phyloP scores from a whole-genome alignment of 2,113 vertebrate species.

The Rhynchomys soricoides region DNA sequence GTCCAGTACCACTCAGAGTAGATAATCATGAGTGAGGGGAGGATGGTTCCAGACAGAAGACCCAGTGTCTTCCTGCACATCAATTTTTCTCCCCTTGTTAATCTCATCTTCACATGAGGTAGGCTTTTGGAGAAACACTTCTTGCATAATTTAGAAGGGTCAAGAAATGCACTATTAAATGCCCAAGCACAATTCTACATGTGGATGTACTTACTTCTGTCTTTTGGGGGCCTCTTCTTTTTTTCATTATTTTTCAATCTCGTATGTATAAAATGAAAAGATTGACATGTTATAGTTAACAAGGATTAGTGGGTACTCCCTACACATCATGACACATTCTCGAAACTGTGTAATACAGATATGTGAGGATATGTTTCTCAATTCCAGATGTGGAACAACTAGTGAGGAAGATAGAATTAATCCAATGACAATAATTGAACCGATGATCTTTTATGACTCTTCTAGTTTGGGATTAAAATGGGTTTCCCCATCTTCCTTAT shows the following conservation, averaged over 20 bases:
- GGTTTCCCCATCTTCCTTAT: neutral
- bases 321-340: neutral
- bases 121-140: neutral
- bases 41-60: neutral
- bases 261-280: neutral
- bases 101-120: neutral
- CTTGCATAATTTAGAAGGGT: conserved; percentile 2
- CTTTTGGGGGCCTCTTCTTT: neutral
- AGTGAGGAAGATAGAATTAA: neutral
- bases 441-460: neutral
- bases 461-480: neutral
- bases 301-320: neutral
- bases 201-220: neutral
- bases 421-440: neutral
- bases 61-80: neutral
- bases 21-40: neutral
- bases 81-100: neutral
- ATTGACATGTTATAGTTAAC: neutral
- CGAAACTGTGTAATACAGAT: neutral
- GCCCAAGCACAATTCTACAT: neutral
- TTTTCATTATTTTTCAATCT: neutral
- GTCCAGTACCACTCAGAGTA: neutral
- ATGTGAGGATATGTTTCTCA: neutral
- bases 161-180: neutral
- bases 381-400: neutral